These are phyloP conservation scores for Ceuthmochares aereus DNA, from an alignment of 2,113 vertebrate genomes.

Conservation along the genomic window DNA sequence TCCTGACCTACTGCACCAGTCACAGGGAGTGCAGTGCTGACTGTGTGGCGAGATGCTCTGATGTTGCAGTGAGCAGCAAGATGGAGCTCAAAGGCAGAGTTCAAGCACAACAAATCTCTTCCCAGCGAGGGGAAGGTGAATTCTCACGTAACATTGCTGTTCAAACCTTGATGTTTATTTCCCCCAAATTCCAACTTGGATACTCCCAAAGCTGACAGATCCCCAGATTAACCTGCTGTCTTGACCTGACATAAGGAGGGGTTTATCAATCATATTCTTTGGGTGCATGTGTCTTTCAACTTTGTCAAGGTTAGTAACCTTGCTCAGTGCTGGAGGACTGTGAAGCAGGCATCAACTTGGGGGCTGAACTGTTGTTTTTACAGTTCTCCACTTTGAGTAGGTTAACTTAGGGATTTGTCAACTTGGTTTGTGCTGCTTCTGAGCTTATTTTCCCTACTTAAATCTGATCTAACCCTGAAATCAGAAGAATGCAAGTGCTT, in stretches of 20 bases:
- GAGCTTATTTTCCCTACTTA: neutral
- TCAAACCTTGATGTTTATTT: neutral
- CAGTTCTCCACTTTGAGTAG: neutral
- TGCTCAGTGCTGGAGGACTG: neutral
- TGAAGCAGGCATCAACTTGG: rapidly evolving
- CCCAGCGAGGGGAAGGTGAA: neutral
- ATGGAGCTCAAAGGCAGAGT: neutral
- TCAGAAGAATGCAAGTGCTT: neutral
- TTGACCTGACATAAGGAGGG: neutral
- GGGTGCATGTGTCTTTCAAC: neutral
- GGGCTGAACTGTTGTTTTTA: neutral
- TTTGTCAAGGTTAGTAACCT: neutral
- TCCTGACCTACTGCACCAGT: neutral
- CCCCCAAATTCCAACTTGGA: neutral
- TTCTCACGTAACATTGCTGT: neutral
- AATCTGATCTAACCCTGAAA: neutral
- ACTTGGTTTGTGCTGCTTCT: neutral
- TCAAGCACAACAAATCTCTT: neutral
- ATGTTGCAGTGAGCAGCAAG: neutral
- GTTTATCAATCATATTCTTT: rapidly evolving
- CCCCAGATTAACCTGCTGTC: neutral
- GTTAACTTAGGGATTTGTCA: neutral
- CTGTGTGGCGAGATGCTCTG: neutral
- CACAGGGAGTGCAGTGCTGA: neutral
- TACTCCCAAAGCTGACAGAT: neutral